These are phyloP conservation scores for Bembecia ichneumoniformis DNA, from an alignment of 2,888 invertebrate species.

Conservation along the genomic window DNA sequence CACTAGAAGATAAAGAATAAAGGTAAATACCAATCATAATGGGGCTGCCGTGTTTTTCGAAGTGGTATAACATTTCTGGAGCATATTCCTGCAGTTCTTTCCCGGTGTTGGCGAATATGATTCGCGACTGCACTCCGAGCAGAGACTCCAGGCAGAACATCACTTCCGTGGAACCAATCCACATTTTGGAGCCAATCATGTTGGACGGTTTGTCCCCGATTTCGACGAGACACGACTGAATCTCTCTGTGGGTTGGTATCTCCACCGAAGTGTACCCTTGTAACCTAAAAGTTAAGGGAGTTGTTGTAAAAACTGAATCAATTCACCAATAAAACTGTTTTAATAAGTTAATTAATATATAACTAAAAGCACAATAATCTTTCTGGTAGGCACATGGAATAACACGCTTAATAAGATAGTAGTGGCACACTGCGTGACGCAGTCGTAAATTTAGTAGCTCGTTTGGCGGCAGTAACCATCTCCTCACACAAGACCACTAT, in stretches of 20 bases:
- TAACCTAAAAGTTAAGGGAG: slow-evolving; percentile 49
- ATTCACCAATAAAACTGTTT: too few relatives aligned
- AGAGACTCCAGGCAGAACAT: slow-evolving; percentile 90
- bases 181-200: slow-evolving; percentile 92
- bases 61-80: slow-evolving; percentile 90
- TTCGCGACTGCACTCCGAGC: slow-evolving; percentile 82
- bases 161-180: slow-evolving; percentile 99
- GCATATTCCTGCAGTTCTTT: slow-evolving; percentile 84
- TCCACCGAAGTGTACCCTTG: slow-evolving; percentile 86
- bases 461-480: too few relatives aligned
- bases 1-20: neutral
- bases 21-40: slow-evolving; percentile 91
- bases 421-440: too few relatives aligned
- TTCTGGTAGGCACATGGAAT: too few relatives aligned
- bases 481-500: too few relatives aligned
- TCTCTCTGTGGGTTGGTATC: slow-evolving; percentile 87
- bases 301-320: too few relatives aligned
- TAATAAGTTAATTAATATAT: too few relatives aligned
- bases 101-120: slow-evolving; percentile 89
- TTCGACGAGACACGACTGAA: slow-evolving; percentile 94
- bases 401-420: too few relatives aligned
- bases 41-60: slow-evolving; percentile 93
- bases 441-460: too few relatives aligned
- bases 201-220: slow-evolving; percentile 92
- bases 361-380: too few relatives aligned